Evolutionary conservation across 2,888 invertebrate species (phyloP).

Genomic region (Noctua comes): DNA sequence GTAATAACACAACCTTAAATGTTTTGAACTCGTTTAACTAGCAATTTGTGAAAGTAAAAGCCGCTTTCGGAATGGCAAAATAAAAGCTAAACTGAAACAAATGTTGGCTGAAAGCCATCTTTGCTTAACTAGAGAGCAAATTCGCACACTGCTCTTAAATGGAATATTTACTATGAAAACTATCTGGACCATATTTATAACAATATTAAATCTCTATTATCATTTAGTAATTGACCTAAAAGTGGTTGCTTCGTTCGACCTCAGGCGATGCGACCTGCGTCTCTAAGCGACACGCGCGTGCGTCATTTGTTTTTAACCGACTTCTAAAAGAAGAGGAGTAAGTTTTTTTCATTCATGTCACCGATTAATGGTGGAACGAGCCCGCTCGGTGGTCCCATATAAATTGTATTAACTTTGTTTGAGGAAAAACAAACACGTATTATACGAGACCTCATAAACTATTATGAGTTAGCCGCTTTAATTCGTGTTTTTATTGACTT

Average conservation of each 20-base stretch:
- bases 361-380: background rate
- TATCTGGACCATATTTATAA: background rate
- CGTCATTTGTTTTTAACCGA: background rate
- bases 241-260: background rate
- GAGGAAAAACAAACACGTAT: background rate
- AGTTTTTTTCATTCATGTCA: background rate
- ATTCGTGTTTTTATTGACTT: no score
- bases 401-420: background rate
- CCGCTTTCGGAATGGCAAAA: conserved; percentile 16
- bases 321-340: background rate
- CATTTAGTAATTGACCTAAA: background rate
- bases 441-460: no score
- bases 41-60: conserved; percentile 27
- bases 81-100: conserved; percentile 19
- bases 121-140: background rate
- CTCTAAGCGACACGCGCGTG: background rate
- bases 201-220: background rate
- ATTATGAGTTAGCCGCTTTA: background rate
- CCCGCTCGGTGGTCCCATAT: no score
- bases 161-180: conserved; percentile 2
- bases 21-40: conserved; percentile 22
- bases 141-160: background rate
- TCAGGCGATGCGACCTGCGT: background rate
- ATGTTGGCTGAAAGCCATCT: conserved; percentile 21
- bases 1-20: conserved; percentile 30